Percentiles rank a stretch among this genome's conserved stretches.
phyloP scores from a whole-genome alignment of 2,797 vertebrate species.

The Lagocephalus sceleratus region DNA sequence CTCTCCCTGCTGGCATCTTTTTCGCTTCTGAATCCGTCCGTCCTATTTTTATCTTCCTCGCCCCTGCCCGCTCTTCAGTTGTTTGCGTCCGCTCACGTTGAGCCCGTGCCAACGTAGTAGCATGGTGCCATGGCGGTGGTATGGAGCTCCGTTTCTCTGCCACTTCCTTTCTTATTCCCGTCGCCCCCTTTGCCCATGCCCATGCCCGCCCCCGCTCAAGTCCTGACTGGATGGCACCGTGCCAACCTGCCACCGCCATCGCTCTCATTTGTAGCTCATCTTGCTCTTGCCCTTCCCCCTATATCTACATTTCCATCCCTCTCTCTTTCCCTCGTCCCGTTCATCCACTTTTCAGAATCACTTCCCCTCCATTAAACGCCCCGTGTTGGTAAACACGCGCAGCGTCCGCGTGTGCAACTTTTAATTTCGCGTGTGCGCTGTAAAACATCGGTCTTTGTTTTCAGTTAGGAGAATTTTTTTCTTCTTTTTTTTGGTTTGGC shows the following conservation, averaged over 20 bases:
- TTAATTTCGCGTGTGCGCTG: slow-evolving; percentile 2
- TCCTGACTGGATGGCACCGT: slow-evolving; percentile 99
- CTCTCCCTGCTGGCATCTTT: slow-evolving; percentile 48
- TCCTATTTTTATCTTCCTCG: slow-evolving; percentile 34
- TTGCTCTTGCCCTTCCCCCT: slow-evolving; percentile 83
- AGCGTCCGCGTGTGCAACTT: slow-evolving; percentile 9
- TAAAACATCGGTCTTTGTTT: slow-evolving; percentile 13
- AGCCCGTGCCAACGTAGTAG: slow-evolving; percentile 61
- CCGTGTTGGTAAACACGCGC: neutral
- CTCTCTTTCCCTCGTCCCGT: slow-evolving; percentile 55
- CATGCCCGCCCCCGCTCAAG: slow-evolving; percentile 85
- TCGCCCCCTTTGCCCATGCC: slow-evolving; percentile 73
- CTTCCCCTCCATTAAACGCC: slow-evolving; percentile 24
- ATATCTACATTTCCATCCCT: slow-evolving; percentile 67
- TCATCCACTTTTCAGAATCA: slow-evolving; percentile 50
- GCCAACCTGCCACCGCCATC: slow-evolving; percentile 94
- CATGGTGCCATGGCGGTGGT: slow-evolving; percentile 61
- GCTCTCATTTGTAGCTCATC: slow-evolving; percentile 96
- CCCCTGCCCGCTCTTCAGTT: slow-evolving; percentile 32
- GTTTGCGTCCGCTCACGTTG: slow-evolving; percentile 23
- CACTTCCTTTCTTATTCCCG: slow-evolving; percentile 74
- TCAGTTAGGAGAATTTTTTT: slow-evolving; percentile 39
- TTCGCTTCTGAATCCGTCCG: slow-evolving; percentile 33
- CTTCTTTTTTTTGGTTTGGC: slow-evolving; percentile 39
- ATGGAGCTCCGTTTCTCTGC: slow-evolving; percentile 72